These are phyloP conservation scores for Microdon myrmicae DNA, from an alignment of 2,888 invertebrate species.

Conservation along the genomic window DNA sequence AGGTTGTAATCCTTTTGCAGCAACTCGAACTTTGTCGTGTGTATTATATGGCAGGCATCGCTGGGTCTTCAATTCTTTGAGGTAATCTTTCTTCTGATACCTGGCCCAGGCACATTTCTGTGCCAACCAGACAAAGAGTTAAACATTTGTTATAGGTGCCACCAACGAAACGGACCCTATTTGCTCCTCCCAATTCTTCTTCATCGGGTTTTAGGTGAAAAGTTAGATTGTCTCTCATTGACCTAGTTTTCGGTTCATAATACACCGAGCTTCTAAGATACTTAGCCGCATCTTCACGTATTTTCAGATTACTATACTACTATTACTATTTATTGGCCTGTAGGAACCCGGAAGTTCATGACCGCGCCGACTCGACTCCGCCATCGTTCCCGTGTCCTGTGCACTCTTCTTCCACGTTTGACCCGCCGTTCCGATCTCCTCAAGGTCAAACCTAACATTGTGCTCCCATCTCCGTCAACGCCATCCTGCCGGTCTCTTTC, in stretches of 20 bases:
- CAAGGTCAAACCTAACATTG: too few relatives aligned
- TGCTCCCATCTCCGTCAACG: too few relatives aligned
- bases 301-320: conserved; percentile 94
- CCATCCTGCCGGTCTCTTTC: too few relatives aligned
- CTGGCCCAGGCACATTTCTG: too few relatives aligned
- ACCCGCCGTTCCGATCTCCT: conserved; percentile 77
- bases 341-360: too few relatives aligned
- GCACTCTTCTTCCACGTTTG: conserved; percentile 82
- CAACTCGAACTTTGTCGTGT: too few relatives aligned
- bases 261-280: conserved; percentile 97
- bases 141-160: conserved; percentile 90
- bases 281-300: conserved; percentile 98
- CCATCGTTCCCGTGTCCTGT: conserved; percentile 96
- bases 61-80: too few relatives aligned
- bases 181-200: conserved; percentile 91
- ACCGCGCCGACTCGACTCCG: conserved; percentile 98
- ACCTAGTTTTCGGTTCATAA: conserved; percentile 98
- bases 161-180: conserved; percentile 93
- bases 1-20: too few relatives aligned
- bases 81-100: too few relatives aligned
- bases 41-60: too few relatives aligned
- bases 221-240: conserved; percentile 98
- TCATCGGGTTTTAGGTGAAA: conserved; percentile 72
- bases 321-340: too few relatives aligned
- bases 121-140: conserved; percentile 98